Evolutionary conservation across 2,113 vertebrate genomes (phyloP).

Genomic region (Thomomys bottae): DNA sequence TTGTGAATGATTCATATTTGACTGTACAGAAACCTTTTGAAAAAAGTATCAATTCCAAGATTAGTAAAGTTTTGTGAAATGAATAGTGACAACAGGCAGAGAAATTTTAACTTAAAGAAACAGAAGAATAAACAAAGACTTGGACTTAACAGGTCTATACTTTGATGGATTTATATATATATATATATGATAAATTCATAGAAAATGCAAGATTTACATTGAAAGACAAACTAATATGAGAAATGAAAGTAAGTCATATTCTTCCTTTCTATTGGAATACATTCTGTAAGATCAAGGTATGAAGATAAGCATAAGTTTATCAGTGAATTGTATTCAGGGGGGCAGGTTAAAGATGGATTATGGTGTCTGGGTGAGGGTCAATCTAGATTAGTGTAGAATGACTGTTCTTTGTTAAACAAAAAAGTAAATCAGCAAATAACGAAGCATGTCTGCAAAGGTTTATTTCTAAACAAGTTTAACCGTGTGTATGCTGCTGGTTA

Average conservation of each 20-base stretch:
- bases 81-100: neutral
- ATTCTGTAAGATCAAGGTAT: neutral
- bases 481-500: neutral
- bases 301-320: neutral
- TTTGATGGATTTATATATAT: neutral
- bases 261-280: neutral
- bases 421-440: neutral
- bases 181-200: neutral
- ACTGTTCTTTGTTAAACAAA: neutral
- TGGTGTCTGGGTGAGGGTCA: no score
- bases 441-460: neutral
- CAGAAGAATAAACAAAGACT: neutral
- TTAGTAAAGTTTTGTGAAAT: neutral
- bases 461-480: neutral
- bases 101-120: neutral
- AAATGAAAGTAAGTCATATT: neutral
- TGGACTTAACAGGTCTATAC: neutral
- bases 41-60: neutral
- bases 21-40: neutral
- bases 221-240: neutral
- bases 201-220: neutral
- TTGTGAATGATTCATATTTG: neutral
- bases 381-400: no score
- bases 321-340: neutral
- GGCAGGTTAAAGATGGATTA: neutral